Base-by-base conservation (phyloP, 2,113 vertebrate genomes). In the Odocoileus virginianus region DNA sequence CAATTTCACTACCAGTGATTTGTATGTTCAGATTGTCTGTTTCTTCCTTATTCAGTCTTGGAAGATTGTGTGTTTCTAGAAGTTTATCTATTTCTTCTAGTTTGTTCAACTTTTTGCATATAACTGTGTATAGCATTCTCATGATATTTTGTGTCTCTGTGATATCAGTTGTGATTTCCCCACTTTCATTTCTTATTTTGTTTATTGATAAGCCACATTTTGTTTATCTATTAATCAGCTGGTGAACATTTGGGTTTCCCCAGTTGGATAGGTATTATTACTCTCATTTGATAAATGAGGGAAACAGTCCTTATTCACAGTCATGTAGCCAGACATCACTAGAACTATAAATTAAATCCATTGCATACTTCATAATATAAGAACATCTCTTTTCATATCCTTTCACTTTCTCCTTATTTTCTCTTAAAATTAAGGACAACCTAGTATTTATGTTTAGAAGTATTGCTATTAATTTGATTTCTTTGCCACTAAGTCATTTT, bases 401-500 rank as follows among this genome's bases (percentile, higher is more conserved):
- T 78, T 96, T 92, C 5, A 61, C 61, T 89, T 89, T 86, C 30
- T 86, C 60, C 5, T 94, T 47, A 11, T 52, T 90, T 85, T 8
- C n/a, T 94, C n/a, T 82, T 97, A 91, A 92, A 81, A 85, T 50
- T 30, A 83, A 93, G 43, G n/a, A 9, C 8, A 71, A 7, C 7
- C 16, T 25, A 52, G 36, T 47, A 81, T 83, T 57, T 67, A 4
- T 78, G 55, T 94, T 97, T 74, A 89, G 76, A 79, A 88, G 93
- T 82, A 85, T 13, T 88, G 79, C 12, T 78, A 30, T 94, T 96
- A 96, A 86, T 33, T 90, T 87, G 21, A 58, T 74, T 95, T 30
- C 64, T 95, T 58, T 85, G 76, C 91, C 54, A 28, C 13, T 40
- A 84, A 74, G 36, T 85, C 30, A 40, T 94, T 81, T 97, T 97